These are phyloP conservation scores for Rattus norvegicus DNA, from an alignment of 2,113 vertebrate species.

Conservation along the genomic window GRCr8 NC_086029.1:75936501-75937000, in stretches of 20 bases:
- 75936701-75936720: constrained; percentile 85
- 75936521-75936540: neutral
- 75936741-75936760: constrained; percentile 86
- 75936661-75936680: constrained; percentile 84
- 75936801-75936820: neutral
- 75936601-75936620: constrained; percentile 61
- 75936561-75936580: constrained; percentile 1
- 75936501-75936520: neutral
- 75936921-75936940: neutral
- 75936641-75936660: constrained; percentile 88
- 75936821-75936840: constrained; percentile 1
- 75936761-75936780: constrained; percentile 84
- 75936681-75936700: constrained; percentile 82
- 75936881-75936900: neutral
- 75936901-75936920: constrained; percentile 18
- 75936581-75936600: neutral
- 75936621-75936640: constrained; percentile 91
- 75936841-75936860: neutral
- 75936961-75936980: neutral
- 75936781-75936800: constrained; percentile 76
- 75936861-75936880: neutral
- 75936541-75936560: neutral
- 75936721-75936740: constrained; percentile 85
- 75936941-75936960: constrained; percentile 8
- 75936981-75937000: neutral